Evolutionary conservation across 2,113 vertebrate genomes (phyloP), one percentile per base, ranked within the genome.

Genomic region (Aplodontia rufa): DNA sequence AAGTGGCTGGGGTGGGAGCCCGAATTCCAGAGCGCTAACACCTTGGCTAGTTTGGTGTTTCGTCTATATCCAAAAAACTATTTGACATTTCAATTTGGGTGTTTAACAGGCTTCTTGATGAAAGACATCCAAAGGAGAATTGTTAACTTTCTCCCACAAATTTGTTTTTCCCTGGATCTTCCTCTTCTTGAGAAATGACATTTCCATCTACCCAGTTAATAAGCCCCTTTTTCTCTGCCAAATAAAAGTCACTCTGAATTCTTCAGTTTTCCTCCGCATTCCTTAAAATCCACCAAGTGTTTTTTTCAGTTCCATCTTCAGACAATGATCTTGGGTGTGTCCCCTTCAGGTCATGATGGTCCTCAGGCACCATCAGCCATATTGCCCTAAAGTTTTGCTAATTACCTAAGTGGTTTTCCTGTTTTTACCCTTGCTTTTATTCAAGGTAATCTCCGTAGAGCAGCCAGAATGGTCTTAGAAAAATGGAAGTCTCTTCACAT

Each of bases 101-200:
- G 16, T 49, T 40, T 47, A 60, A n/a, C 20, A 72, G 51, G 0
- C n/a, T 87, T 66, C 26, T 87, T 47, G 66, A 37, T 53, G 37
- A 62, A 80, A 62, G 87, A 80, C 55, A 87, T 45, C 55, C 76
- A 58, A 87, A 78, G 45, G n/a, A 89, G 35, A 92, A 90, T 58
- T 47, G 7, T 82, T 87, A 28, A 90, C 47, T 74, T 74, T 94
- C 81, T 55, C 30, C 76, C 26, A 66, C 24, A 90, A 80, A 53
- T 16, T n/a, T 51, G 3, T 87, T 93, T 49, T 26, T 22, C 22
- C 45, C 47, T 28, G 1, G 1, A 37, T 84, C 66, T 84, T 64
- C 20, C 8, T 91, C 40, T 76, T 90, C 55, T 85, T 74, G 42
- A 37, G 84, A 72, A 92, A 45, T 6, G 17, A 1, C 2, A 26